Evolutionary conservation across 2,888 invertebrate species (phyloP).

Genomic region (Aphodius sticticus): DNA sequence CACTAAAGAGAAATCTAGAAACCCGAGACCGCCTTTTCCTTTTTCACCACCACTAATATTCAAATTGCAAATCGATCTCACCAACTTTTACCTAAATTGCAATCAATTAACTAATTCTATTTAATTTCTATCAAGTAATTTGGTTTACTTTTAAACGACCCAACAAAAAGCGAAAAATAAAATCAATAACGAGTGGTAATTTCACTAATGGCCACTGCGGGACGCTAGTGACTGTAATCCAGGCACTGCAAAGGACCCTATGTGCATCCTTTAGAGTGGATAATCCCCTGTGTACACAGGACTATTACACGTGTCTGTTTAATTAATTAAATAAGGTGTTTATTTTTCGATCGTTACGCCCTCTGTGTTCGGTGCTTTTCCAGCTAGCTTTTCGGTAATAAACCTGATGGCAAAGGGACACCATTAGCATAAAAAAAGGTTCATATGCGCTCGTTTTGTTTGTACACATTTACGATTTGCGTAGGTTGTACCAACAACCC

Average conservation of each 20-base stretch:
- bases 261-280: not conserved
- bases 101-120: not conserved
- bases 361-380: not conserved
- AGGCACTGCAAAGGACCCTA: not conserved
- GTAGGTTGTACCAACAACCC: too few relatives aligned
- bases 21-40: not conserved
- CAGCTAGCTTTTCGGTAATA: not conserved
- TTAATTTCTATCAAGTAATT: not conserved
- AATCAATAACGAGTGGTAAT: not conserved
- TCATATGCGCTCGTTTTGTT: not conserved
- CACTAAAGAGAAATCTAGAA: not conserved
- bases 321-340: slow-evolving; percentile 4
- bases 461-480: not conserved
- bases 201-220: not conserved
- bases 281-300: not conserved
- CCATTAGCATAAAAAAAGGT: not conserved
- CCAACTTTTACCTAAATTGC: not conserved
- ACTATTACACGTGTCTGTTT: not conserved
- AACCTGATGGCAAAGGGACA: not conserved
- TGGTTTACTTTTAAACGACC: not conserved
- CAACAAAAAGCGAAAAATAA: not conserved
- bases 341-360: not conserved
- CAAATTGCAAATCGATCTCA: not conserved
- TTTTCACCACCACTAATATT: not conserved
- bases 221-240: not conserved